These are phyloP conservation scores for Aporophyla lueneburgensis DNA, from an alignment of 2,888 invertebrate genomes.

Conservation along the genomic window DNA sequence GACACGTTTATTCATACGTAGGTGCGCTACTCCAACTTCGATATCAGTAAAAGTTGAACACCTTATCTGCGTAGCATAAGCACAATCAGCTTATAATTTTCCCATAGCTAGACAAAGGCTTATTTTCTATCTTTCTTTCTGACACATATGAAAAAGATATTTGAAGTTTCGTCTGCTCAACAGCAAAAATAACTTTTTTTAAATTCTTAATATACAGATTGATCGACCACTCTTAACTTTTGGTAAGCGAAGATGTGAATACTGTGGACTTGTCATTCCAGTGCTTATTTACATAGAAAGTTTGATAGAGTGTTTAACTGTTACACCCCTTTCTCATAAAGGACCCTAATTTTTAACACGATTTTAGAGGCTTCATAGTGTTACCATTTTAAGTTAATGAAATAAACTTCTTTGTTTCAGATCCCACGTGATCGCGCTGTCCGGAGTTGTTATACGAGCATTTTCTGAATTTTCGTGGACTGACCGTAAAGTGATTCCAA, in stretches of 20 bases:
- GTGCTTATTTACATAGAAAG: not conserved
- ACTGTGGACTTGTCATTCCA: not conserved
- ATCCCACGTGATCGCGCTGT: conserved; percentile 20
- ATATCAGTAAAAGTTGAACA: too few species aligned
- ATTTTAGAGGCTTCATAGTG: not conserved
- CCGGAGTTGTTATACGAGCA: not conserved
- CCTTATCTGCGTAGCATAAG: too few species aligned
- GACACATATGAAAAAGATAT: too few species aligned
- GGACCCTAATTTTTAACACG: not conserved
- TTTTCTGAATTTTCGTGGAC: conserved; percentile 17
- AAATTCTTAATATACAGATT: too few species aligned
- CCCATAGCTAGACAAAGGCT: too few species aligned
- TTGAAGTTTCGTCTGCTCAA: not conserved
- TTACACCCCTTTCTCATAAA: not conserved
- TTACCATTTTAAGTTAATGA: not conserved
- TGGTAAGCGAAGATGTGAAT: not conserved
- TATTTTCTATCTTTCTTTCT: too few species aligned
- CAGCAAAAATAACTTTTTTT: not conserved
- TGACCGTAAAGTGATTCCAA: conserved; percentile 41
- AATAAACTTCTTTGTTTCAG: conserved; percentile 49
- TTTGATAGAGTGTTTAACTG: not conserved
- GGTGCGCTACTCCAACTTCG: too few species aligned
- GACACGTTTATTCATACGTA: not conserved
- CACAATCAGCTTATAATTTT: too few species aligned
- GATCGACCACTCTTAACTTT: too few species aligned